Conservation (phyloP, 2,113 vertebrate species). For the Mystacornis crossleyi region DNA sequence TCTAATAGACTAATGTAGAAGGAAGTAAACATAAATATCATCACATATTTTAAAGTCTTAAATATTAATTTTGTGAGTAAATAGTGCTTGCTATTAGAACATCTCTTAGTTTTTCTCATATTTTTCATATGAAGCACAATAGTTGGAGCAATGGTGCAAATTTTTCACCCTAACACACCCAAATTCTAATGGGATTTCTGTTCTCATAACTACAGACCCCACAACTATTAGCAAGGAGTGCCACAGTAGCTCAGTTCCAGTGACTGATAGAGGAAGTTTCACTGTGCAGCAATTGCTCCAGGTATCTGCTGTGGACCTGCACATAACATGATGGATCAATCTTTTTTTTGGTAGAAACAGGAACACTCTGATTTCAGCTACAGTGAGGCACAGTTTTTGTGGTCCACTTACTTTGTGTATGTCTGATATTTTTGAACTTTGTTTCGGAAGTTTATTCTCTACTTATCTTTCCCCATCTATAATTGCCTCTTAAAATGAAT, state of each 20-base stretch:
- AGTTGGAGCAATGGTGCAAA: not conserved
- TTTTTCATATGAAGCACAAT: not conserved
- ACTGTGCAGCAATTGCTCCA: not conserved
- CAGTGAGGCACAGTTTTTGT: not conserved
- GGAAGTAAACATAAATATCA: not conserved
- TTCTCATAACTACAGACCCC: not conserved
- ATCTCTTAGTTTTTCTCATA: not conserved
- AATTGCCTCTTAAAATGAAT: not conserved
- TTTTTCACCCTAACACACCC: not conserved
- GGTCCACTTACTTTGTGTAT: not conserved
- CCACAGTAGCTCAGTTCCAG: not conserved
- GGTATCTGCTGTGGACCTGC: not conserved
- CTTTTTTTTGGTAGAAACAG: not conserved
- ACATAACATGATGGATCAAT: fast-evolving
- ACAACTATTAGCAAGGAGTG: not conserved
- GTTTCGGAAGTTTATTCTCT: not conserved
- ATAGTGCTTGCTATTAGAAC: not conserved
- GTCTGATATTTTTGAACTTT: not conserved
- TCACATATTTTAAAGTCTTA: not conserved
- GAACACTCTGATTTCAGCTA: not conserved
- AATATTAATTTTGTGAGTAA: not conserved
- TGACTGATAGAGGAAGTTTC: not conserved
- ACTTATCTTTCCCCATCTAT: not conserved
- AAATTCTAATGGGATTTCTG: not conserved
- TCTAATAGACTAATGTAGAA: not conserved